phyloP scores from a whole-genome alignment of 64 coral and sea anemone species.

The Pocillopora damicornis region DNA sequence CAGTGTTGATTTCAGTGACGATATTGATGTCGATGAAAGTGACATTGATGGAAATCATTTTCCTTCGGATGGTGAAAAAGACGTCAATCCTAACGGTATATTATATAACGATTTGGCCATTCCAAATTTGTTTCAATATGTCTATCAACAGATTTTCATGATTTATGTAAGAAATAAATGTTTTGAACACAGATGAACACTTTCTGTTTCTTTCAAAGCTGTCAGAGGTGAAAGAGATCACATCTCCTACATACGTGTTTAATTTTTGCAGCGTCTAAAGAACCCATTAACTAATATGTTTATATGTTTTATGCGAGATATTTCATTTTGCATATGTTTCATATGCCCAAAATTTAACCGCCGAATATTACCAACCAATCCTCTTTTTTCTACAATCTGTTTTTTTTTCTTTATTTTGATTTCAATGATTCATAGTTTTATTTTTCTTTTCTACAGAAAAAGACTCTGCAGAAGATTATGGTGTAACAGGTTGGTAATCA shows the following conservation, averaged over 20 bases:
- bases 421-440: background rate
- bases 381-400: background rate
- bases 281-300: too few relatives aligned
- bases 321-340: too few relatives aligned
- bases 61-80: background rate
- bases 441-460: background rate
- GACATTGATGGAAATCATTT: background rate
- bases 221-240: too few relatives aligned
- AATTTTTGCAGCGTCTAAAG: too few relatives aligned
- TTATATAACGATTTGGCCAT: background rate
- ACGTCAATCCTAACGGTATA: background rate
- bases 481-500: constrained; percentile 64
- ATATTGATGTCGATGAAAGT: background rate
- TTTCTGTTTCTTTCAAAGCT: too few relatives aligned
- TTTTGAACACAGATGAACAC: too few relatives aligned
- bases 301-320: too few relatives aligned
- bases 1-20: background rate
- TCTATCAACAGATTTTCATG: too few relatives aligned
- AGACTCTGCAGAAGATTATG: constrained; percentile 26
- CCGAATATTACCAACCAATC: too few relatives aligned
- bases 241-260: too few relatives aligned
- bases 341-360: too few relatives aligned
- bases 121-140: background rate
- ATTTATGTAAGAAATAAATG: too few relatives aligned
- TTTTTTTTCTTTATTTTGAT: background rate